Base-by-base conservation (phyloP, 2,888 invertebrate species). In the Ectropis crepuscularia region DNA sequence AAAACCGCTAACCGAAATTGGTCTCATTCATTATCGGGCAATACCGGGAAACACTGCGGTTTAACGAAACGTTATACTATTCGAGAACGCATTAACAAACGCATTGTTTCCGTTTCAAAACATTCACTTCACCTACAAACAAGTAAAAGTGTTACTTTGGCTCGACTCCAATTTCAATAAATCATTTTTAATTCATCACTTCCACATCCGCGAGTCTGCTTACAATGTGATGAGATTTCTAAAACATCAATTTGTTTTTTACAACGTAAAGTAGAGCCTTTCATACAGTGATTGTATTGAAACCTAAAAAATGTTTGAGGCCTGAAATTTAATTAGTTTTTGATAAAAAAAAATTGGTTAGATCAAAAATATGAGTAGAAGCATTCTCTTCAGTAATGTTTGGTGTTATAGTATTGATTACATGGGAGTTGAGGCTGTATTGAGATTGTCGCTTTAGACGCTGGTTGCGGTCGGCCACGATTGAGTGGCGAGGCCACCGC, bases 1-100 rank as follows among this genome's bases (percentile, higher is more conserved):
- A 89, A 87, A 86, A 78, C 88, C 87, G 85, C 87, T 88, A 87
- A 83, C 83, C 85, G 83, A 89, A 89, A 85, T 85, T 85, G 77
- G 83, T 80, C 80, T 85, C 85, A 87, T 88, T 88, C 84, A 86
- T 85, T 87, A 85, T 78, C 75, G 61, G 37, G 61, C 57, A 48
- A 45, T 60, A 65, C 57, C 60, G 68, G 75, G 77, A 76, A 85
- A 76, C 80, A 72, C 80, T 86, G 87, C 81, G 87, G 89, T 88
- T 87, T 85, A 86, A 87, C 86, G 81, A 86, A 89, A 88, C 58
- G 61, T 54, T 65, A 65, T 53, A 57, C 49, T 37, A 39, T 51
- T 45, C 49, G 49, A 57, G 48, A 58, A 57, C 47, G 51, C 65
- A 47, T 54, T 57, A 48, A 48, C 53, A 53, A 57, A 61, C 61